Conservation (phyloP, 2,113 vertebrate genomes). For the Paracanthobrama guichenoti region DNA sequence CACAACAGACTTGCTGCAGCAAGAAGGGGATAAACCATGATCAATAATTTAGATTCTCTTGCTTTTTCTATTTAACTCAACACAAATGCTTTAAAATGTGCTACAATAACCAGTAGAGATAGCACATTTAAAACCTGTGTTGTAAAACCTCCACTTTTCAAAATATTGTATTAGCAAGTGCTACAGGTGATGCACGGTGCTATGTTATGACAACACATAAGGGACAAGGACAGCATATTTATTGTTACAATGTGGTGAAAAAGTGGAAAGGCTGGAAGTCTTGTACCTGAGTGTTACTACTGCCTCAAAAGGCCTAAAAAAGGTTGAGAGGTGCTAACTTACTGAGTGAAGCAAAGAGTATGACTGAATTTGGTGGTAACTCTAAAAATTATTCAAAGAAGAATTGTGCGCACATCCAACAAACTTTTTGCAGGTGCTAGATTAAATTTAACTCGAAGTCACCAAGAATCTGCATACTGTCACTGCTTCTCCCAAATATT, state of each 20-base stretch:
- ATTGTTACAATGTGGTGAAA: not conserved
- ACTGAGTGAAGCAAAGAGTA: too few species aligned
- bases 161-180: not conserved
- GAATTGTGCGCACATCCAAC: too few species aligned
- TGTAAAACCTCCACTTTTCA: not conserved
- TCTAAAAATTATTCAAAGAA: too few species aligned
- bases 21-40: slow-evolving; percentile 19
- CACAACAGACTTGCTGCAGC: not conserved
- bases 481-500: too few species aligned
- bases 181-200: not conserved
- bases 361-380: too few species aligned
- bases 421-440: too few species aligned
- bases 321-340: too few species aligned
- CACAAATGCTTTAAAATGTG: not conserved
- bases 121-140: not conserved
- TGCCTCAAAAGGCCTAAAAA: not conserved
- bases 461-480: too few species aligned
- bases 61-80: not conserved
- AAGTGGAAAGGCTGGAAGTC: not conserved
- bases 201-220: not conserved
- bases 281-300: not conserved
- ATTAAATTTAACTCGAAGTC: too few species aligned
- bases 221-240: not conserved
- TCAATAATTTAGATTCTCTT: slow-evolving; percentile 41
- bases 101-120: not conserved